A percentile compares a stretch with the other conserved stretches of the same genome.
Conservation (phyloP, 1,140 invertebrate genomes). For the Lepeophtheirus salmonis region DNA sequence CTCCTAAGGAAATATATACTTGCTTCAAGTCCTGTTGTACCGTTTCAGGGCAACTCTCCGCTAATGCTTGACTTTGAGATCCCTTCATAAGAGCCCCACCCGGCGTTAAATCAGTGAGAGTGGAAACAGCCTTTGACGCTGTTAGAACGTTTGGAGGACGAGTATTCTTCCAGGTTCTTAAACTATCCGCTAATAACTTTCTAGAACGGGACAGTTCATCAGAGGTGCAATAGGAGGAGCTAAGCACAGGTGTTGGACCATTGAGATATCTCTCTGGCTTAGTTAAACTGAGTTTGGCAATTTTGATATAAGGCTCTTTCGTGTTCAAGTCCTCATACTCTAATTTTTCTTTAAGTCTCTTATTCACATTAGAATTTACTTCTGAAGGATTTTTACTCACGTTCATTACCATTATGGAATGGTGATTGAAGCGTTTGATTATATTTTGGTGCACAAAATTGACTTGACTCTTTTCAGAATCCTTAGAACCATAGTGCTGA, state of each 20-base stretch:
- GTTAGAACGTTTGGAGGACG: constrained; percentile 18
- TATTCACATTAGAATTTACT: constrained; percentile 19
- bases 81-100: constrained; percentile 70
- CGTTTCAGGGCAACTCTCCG: constrained; percentile 19
- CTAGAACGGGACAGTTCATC: constrained; percentile 8
- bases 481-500: background rate
- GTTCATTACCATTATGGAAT: constrained; percentile 87
- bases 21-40: constrained; percentile 43
- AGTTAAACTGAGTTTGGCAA: constrained; percentile 22
- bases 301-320: background rate
- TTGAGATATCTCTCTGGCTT: constrained; percentile 30
- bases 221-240: background rate
- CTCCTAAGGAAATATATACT: constrained; percentile 61
- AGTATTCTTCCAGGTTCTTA: background rate
- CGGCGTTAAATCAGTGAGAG: constrained; percentile 72
- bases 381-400: constrained; percentile 35
- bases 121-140: constrained; percentile 45
- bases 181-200: background rate
- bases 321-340: background rate
- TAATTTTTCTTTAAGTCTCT: constrained; percentile 2
- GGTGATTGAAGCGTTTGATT: constrained; percentile 62
- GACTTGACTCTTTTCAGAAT: constrained; percentile 11
- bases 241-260: constrained; percentile 27
- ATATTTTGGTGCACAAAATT: constrained; percentile 9
- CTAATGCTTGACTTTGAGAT: constrained; percentile 42